Percentiles rank a stretch among this genome's conserved stretches.
phyloP scores from a whole-genome alignment of 2,888 invertebrate genomes.

The Scaeva pyrastri region DNA sequence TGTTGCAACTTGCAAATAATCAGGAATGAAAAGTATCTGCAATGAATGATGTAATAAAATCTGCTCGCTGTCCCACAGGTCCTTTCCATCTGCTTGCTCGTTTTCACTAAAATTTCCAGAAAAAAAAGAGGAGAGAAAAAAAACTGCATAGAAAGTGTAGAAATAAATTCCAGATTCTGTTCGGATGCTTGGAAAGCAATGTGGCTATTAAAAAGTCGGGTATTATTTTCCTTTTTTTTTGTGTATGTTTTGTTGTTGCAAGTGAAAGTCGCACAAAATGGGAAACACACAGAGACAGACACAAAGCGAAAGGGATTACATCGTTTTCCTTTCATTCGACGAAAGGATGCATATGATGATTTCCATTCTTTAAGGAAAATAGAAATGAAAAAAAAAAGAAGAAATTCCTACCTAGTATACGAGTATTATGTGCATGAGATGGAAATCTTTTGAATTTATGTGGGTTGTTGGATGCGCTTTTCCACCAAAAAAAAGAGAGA shows the following conservation, averaged over 20 bases:
- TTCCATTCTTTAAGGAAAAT: conserved; percentile 13
- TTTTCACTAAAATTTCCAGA: background rate
- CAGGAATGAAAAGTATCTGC: background rate
- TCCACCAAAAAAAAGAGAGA: background rate
- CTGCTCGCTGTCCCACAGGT: conserved; percentile 11
- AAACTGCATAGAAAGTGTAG: background rate
- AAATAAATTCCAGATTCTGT: conserved; percentile 23
- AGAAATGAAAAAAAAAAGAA: background rate
- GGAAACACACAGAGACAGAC: conserved; percentile 20
- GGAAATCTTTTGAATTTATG: conserved; percentile 28
- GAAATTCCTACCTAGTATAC: too few species aligned
- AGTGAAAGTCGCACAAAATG: conserved; percentile 55
- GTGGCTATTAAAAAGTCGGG: conserved; percentile 17
- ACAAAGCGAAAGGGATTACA: conserved; percentile 59
- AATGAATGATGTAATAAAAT: conserved; percentile 15
- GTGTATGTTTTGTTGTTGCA: background rate
- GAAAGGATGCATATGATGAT: conserved; percentile 52
- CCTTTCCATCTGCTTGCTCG: conserved; percentile 2
- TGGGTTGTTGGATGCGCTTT: background rate
- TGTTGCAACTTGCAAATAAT: conserved; percentile 1
- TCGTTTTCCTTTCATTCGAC: conserved; percentile 63
- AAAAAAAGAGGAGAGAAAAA: background rate
- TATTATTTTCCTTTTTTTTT: background rate
- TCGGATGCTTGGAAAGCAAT: conserved; percentile 4
- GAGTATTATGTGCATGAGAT: background rate